phyloP scores from a whole-genome alignment of 1,140 invertebrate genomes.

The Venustaconcha ellipsiformis region DNA sequence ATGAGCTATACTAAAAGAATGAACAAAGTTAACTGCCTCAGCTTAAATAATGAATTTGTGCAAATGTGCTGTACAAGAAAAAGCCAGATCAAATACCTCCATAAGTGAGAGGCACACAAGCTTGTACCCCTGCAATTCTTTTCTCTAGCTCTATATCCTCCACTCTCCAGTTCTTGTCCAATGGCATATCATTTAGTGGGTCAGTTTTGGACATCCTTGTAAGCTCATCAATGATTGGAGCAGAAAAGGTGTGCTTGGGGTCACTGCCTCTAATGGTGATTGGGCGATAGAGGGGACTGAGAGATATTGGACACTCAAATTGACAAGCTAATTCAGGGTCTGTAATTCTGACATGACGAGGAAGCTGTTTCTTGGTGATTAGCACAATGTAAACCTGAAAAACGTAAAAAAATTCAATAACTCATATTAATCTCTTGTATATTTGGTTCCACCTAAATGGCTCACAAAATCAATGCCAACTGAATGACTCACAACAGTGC shows the following conservation, averaged over 20 bases:
- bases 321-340: conserved; percentile 43
- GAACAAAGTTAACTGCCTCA: no score
- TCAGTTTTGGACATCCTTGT: conserved; percentile 62
- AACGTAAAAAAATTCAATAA: no score
- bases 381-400: conserved; percentile 53
- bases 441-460: no score
- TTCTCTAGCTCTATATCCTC: conserved; percentile 52
- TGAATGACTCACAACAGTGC: no score
- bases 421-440: no score
- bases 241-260: conserved; percentile 58
- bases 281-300: conserved; percentile 57
- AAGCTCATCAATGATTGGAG: conserved; percentile 54
- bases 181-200: conserved; percentile 49
- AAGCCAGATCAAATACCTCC: conserved; percentile 42
- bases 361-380: conserved; percentile 53
- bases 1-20: no score
- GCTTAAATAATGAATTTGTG: no score
- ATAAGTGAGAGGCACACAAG: conserved; percentile 51
- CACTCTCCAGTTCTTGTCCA: conserved; percentile 53
- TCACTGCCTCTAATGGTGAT: conserved; percentile 58
- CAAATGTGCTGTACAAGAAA: no score
- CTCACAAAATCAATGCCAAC: no score
- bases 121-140: conserved; percentile 42
- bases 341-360: conserved; percentile 53
- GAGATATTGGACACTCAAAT: conserved; percentile 61